phyloP scores from a whole-genome alignment of 53 echinoderm and acorn worm species.

The Astropecten irregularis region DNA sequence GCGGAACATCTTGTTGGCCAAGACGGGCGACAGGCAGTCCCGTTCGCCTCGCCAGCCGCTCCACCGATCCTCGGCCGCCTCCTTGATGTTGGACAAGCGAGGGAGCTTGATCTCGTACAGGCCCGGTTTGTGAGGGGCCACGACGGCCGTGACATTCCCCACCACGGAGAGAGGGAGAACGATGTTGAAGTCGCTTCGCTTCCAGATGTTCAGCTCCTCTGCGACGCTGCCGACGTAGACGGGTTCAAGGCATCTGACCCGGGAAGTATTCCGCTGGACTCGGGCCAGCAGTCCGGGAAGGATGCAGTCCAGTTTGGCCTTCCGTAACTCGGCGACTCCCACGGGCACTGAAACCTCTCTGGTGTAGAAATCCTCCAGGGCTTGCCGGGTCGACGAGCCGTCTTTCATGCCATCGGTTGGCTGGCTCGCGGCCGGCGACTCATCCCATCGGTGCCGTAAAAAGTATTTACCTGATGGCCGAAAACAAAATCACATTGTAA shows the following conservation, averaged over 20 bases:
- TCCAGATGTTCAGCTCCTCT: slow-evolving; percentile 5
- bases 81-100: slow-evolving; percentile 28
- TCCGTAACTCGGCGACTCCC: neutral
- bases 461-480: slow-evolving; percentile 16
- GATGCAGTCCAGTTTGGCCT: slow-evolving; percentile 16
- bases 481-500: no score
- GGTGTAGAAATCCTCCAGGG: slow-evolving; percentile 20
- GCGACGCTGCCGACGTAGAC: slow-evolving; percentile 50
- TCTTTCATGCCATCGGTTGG: neutral
- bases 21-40: slow-evolving; percentile 11
- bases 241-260: slow-evolving; percentile 34
- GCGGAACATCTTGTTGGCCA: slow-evolving; percentile 52
- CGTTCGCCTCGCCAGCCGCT: slow-evolving; percentile 35
- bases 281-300: slow-evolving; percentile 41
- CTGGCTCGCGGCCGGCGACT: slow-evolving; percentile 26
- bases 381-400: neutral
- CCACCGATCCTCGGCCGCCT: slow-evolving; percentile 45
- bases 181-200: slow-evolving; percentile 13
- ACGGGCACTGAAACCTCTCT: slow-evolving; percentile 29
- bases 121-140: slow-evolving; percentile 8
- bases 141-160: neutral
- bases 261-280: slow-evolving; percentile 52
- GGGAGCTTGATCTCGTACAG: slow-evolving; percentile 20
- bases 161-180: slow-evolving; percentile 47
- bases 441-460: slow-evolving; percentile 21